Base-by-base conservation (phyloP, 2,888 invertebrate species). In the Luperina nickerlii region DNA sequence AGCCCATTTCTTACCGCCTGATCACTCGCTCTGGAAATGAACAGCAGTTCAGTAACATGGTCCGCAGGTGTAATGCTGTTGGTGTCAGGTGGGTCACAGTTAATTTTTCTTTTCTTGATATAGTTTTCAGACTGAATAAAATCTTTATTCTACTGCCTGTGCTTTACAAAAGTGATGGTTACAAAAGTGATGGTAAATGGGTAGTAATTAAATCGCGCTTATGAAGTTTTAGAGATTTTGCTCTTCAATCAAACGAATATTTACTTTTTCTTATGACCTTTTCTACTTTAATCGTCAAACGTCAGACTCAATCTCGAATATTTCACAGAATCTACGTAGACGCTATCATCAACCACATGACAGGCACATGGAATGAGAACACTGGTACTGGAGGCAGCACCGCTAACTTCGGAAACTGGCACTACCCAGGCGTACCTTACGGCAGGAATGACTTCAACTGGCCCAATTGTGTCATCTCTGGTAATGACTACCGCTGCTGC, bases 271-370 rank as follows among this genome's bases (percentile, higher is more conserved):
- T 3, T 27, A 27, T 11, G 11, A 27, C 18, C 6, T 18, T 11
- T 20, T 68, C 18, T 20, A 27, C 4, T 48, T 51, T 20, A 20
- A 20, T 48, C 70, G 24, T 51, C 2, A 24, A 32, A 32, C 38
- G 6, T n/a, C 3, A 57, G 3, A 57, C 6, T 62, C 4, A 38
- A 20, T 38, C 1, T 20, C 7, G 20, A 71, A 71, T 62, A 32
- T 32, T 51, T 15, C 9, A 66, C 72, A 98, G 99, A 90, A 98
- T 99, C 89, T 98, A 98, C 94, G 98, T 98, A 0, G 99, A 99
- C 91, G 97, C 98, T 0, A 97, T 99, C n/a, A 97, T 99, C 80
- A 99, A 99, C 94, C 99, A 99, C 94, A 99, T 99, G 99, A 97
- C 98, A 0, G 97, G 96, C 2, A 94, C 96, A 0, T 96, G 96